Conservation (phyloP, 2,797 vertebrate genomes). For the Odontamblyopus rebecca region DNA sequence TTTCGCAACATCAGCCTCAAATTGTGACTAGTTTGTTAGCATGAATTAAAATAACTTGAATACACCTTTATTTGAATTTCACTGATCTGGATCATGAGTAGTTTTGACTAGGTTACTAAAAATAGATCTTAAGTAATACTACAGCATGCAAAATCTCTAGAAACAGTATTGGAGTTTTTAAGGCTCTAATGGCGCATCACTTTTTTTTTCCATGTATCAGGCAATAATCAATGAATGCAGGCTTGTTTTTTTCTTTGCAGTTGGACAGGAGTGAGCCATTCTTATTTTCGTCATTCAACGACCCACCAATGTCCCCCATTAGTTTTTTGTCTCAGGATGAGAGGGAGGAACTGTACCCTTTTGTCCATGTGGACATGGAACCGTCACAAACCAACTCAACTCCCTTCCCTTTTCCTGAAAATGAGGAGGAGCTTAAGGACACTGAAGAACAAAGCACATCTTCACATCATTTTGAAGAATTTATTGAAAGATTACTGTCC, state of each 20-base stretch:
- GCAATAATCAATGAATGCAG: neutral
- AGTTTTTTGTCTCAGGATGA: slow-evolving; percentile 65
- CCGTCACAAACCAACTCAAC: too few relatives aligned
- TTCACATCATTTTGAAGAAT: slow-evolving; percentile 21
- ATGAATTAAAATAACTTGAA: too few relatives aligned
- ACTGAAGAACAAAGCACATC: slow-evolving; percentile 44
- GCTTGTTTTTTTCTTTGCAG: slow-evolving; percentile 30
- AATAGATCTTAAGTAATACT: too few relatives aligned
- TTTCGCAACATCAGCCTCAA: neutral
- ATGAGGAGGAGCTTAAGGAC: slow-evolving; percentile 27
- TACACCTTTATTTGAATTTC: neutral
- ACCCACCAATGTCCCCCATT: slow-evolving; percentile 80
- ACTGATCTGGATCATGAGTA: neutral
- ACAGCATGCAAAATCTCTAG: too few relatives aligned
- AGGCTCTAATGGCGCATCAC: too few relatives aligned
- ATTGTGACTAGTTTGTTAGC: too few relatives aligned
- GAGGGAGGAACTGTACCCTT: slow-evolving; percentile 36
- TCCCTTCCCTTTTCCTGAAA: neutral
- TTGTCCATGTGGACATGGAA: too few relatives aligned
- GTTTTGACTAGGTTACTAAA: too few relatives aligned
- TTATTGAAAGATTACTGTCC: slow-evolving; percentile 46
- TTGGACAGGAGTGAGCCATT: slow-evolving; percentile 54
- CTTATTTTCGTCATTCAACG: slow-evolving; percentile 52
- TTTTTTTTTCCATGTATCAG: neutral
- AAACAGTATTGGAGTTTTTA: neutral